Base-by-base conservation (phyloP, 1,140 invertebrate genomes). In the Eurosta solidaginis region DNA sequence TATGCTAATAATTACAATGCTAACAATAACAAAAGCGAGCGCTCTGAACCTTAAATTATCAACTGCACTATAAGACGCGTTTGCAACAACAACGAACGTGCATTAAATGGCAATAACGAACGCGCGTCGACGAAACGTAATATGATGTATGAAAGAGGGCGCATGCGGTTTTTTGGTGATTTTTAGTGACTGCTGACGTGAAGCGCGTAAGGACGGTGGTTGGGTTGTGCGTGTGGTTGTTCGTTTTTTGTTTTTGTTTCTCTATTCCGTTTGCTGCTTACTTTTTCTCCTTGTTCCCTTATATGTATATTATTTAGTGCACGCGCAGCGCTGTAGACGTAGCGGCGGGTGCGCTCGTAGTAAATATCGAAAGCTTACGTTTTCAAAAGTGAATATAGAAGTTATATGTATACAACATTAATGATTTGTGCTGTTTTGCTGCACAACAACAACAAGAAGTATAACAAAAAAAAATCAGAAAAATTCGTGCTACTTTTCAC, bases 331-430 rank as follows among this genome's bases (percentile, higher is more conserved):
- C 17, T 33, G 7, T 33, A 33, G 20, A 29, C 59, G 59, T 40
- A 68, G 33, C 20, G 59, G 17, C 40, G 9, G 14, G 9, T 10
- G 59, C 50, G 50, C 22, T 54, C 50, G 50, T 68, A 68, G 59
- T 36, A 40, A 68, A 68, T 40, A 68, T 42, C 59, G 59, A 68
- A 40, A 5, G 59, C 36, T 68, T 3, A 33, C 33, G n/a, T 36
- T 63, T 17, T 22, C n/a, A 33, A 68, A 68, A 68, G 29, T 29
- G 59, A 68, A 68, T 40, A 68, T 68, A 29, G 59, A 68, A 68
- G 33, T 68, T 20, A 33, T n/a, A 6, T 40, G n/a, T n/a, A n/a
- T n/a, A n/a, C n/a, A n/a, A n/a, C n/a, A n/a, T n/a, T n/a, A 63
- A 20, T 63, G 40, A 63, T 63, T 63, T 40, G 33, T 36, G 40